These are phyloP conservation scores for Propithecus deckenii DNA, from an alignment of 2,797 vertebrate species.

Conservation along the genomic window DNA sequence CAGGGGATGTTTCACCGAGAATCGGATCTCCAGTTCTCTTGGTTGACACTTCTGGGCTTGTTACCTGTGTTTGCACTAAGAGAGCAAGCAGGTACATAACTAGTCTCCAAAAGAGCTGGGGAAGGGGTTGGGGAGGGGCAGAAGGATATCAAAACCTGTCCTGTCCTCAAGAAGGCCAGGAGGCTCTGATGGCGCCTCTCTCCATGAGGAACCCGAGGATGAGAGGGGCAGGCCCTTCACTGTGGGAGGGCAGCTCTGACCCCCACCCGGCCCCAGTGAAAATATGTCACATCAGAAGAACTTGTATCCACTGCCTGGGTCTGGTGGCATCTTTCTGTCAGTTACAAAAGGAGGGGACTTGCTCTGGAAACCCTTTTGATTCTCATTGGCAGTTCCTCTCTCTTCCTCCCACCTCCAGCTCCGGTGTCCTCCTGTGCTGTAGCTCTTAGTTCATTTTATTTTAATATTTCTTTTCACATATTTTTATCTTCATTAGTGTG, in stretches of 20 bases:
- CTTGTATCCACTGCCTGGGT: background rate
- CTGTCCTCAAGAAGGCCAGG: background rate
- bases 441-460: background rate
- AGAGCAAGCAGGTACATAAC: background rate
- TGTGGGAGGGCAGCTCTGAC: fast-evolving
- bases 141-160: background rate
- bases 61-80: background rate
- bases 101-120: background rate
- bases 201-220: background rate
- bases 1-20: background rate
- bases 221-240: background rate
- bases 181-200: background rate
- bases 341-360: background rate
- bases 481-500: background rate
- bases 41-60: background rate
- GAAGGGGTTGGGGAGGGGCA: background rate
- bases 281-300: background rate
- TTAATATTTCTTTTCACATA: background rate
- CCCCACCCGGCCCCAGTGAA: background rate
- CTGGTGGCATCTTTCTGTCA: background rate
- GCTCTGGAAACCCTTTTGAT: background rate
- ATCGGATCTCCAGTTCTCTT: background rate
- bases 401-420: background rate
- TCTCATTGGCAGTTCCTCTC: background rate
- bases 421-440: background rate